Evolutionary conservation across 2,113 vertebrate genomes (phyloP).

Genomic region (Nansenia antarctica): DNA sequence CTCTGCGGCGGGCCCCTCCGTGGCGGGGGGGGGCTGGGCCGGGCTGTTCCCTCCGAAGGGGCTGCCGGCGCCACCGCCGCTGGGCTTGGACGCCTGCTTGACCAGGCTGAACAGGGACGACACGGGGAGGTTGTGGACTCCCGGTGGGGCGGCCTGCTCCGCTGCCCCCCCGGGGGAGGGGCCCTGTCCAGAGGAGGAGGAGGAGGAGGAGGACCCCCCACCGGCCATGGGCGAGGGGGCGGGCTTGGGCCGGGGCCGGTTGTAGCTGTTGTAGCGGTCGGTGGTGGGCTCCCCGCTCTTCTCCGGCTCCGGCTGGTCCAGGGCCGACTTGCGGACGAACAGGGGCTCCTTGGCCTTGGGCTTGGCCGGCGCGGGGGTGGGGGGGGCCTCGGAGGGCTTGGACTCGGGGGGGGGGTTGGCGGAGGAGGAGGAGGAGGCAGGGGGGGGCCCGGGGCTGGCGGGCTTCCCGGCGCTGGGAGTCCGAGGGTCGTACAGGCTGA

Average conservation of each 20-base stretch:
- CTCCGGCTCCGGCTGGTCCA: conserved; percentile 84
- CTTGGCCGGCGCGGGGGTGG: conserved; percentile 44
- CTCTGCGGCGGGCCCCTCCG: conserved; percentile 52
- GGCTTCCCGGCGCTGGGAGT: conserved; percentile 74
- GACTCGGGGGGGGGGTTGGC: conserved; percentile 44
- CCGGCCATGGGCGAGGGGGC: conserved; percentile 60
- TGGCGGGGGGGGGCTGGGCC: conserved; percentile 64
- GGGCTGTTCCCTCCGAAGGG: conserved; percentile 89
- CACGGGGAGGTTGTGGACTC: conserved; percentile 85
- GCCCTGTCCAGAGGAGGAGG: conserved; percentile 34
- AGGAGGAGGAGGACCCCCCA: conserved; percentile 35
- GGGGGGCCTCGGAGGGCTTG: conserved; percentile 53
- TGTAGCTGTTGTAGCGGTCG: conserved; percentile 94
- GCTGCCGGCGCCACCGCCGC: conserved; percentile 80
- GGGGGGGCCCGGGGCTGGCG: conserved; percentile 49
- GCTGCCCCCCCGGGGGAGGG: conserved; percentile 35
- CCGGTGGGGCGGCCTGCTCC: conserved; percentile 70
- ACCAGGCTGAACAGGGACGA: conserved; percentile 85
- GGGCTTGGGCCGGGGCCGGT: conserved; percentile 84
- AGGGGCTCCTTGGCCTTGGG: conserved; percentile 85
- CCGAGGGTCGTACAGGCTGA: conserved; percentile 91
- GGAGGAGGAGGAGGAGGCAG: conserved; percentile 53
- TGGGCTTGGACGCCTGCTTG: conserved; percentile 78
- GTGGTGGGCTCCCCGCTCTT: conserved; percentile 72
- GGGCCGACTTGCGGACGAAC: conserved; percentile 84